phyloP scores from a whole-genome alignment of 2,797 vertebrate genomes.

The Selene dorsalis region DNA sequence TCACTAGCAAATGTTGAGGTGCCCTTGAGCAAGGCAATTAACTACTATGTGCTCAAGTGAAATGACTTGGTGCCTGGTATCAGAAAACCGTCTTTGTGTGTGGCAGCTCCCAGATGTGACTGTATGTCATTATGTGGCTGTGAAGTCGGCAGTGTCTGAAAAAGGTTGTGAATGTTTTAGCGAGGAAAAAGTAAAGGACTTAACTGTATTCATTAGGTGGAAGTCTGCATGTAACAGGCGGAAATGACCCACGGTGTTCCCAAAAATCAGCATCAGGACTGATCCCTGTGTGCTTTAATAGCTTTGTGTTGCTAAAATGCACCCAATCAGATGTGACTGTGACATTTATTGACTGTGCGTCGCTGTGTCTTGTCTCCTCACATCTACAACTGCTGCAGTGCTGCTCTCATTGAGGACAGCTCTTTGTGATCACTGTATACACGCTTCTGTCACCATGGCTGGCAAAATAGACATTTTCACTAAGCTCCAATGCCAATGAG shows the following conservation, averaged over 20 bases:
- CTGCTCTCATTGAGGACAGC: not conserved
- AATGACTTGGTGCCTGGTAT: constrained; percentile 37
- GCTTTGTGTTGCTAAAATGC: not conserved
- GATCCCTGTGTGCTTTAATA: not conserved
- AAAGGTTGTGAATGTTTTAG: constrained; percentile 1
- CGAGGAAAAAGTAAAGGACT: constrained; percentile 7
- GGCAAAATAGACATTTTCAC: not conserved
- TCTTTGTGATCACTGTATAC: not conserved
- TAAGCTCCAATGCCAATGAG: not conserved
- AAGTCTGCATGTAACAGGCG: not conserved
- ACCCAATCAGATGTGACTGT: not conserved
- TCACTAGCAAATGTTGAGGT: constrained; percentile 52
- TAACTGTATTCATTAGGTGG: not conserved
- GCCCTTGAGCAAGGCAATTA: constrained; percentile 75
- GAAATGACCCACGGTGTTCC: not conserved
- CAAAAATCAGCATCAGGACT: not conserved
- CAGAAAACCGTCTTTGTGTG: constrained; percentile 18
- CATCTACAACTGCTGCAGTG: not conserved
- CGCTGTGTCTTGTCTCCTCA: not conserved
- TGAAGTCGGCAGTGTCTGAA: constrained; percentile 5
- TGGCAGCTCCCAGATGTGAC: constrained; percentile 29
- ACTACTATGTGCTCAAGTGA: constrained; percentile 44
- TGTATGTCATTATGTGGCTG: not conserved
- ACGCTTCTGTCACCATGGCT: not conserved
- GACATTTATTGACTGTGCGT: not conserved